Conservation (phyloP, 2,888 invertebrate genomes). For the Sisyra terminalis region DNA sequence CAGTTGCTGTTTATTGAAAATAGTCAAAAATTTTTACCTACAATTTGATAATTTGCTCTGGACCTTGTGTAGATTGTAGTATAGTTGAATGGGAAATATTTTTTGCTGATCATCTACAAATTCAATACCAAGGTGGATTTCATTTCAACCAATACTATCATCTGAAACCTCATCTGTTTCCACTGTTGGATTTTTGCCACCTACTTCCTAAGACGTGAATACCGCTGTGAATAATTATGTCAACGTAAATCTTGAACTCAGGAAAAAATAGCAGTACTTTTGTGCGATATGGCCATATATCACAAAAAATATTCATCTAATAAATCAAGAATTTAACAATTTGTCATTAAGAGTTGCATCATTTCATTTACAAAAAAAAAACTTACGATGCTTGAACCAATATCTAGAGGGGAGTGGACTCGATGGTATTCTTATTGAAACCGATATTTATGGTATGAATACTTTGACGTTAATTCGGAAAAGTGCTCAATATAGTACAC, state of each 20-base stretch:
- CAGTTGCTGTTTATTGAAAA: slow-evolving; percentile 12
- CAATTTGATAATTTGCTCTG: slow-evolving; percentile 13
- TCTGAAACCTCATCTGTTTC: slow-evolving; percentile 13
- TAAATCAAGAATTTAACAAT: slow-evolving; percentile 13
- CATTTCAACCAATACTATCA: slow-evolving; percentile 15
- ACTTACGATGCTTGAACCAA: too few species aligned
- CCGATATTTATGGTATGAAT: too few species aligned
- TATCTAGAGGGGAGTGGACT: too few species aligned
- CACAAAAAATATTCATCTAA: slow-evolving; percentile 14
- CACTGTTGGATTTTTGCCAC: slow-evolving; percentile 15
- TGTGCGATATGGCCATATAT: slow-evolving; percentile 14
- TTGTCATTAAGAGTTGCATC: slow-evolving; percentile 12
- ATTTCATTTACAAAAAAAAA: too few species aligned
- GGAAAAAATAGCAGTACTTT: slow-evolving; percentile 14
- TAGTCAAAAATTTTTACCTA: slow-evolving; percentile 9
- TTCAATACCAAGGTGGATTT: slow-evolving; percentile 13
- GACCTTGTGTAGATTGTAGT: slow-evolving; percentile 14
- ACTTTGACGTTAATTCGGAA: too few species aligned
- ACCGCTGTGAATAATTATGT: slow-evolving; percentile 15
- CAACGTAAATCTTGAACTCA: slow-evolving; percentile 11
- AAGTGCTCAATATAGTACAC: too few species aligned
- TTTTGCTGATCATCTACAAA: slow-evolving; percentile 14
- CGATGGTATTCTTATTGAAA: too few species aligned
- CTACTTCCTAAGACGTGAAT: slow-evolving; percentile 15
- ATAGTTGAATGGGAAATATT: slow-evolving; percentile 10